Base-by-base conservation (phyloP, 2,888 invertebrate species). In the Pediacus dermestoides region DNA sequence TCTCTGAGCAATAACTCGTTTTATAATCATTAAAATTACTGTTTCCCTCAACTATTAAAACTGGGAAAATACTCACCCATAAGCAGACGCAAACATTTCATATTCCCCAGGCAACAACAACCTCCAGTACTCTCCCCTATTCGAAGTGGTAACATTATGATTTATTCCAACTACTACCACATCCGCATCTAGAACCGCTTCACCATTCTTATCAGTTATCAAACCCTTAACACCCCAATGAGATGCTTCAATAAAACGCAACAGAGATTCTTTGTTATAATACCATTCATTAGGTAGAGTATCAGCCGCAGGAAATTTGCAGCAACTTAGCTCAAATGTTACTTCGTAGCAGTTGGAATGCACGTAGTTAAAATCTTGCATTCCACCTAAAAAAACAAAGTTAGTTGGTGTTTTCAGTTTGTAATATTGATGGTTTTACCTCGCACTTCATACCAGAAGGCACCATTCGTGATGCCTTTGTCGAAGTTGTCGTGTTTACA, bases 331-430 rank as follows among this genome's bases (percentile, higher is more conserved):
- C 67, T 99, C 99, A 58, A 99, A 81, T 0, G 99, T 99, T 39
- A 99, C 82, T 67, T 99, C 99, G 66, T 94, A 91, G 64, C 94
- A 91, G 71, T 96, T 97, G 2, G 91, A 91, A 61, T 87, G 81
- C 2, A 89, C 77, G 68, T 99, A 99, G 73, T 97, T 99, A 74
- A 90, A 99, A 71, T 99, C 99, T 72, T 90, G 90, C 97, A 99
- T 99, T 26, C 97, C 97, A 60, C 93, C 89, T 80, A 71, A 48
- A 49, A 72, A 22, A 37, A 39, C 3, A 7, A 10, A 15, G 14
- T 21, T 9, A 7, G 8, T 15, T 15, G 28, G 10, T n/a, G n/a
- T n/a, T n/a, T n/a, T n/a, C n/a, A n/a, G n/a, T n/a, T n/a, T n/a
- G n/a, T n/a, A n/a, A n/a, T n/a, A n/a, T n/a, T n/a, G n/a, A n/a